A percentile compares a stretch with the other conserved stretches of the same genome.
Conservation (phyloP, 2,888 invertebrate species). For the Latrodectus hesperus region DNA sequence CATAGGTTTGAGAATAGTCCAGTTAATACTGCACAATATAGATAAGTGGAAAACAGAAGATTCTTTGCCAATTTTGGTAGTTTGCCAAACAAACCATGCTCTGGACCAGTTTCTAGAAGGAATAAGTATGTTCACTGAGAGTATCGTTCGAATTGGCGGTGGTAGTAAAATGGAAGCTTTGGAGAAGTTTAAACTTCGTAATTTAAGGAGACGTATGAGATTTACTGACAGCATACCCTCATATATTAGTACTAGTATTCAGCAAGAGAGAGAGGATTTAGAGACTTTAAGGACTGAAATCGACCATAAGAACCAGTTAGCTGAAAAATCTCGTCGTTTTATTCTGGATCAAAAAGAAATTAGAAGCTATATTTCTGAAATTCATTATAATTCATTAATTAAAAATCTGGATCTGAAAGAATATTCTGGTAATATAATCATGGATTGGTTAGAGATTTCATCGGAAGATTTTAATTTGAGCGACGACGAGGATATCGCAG, state of each 20-base stretch:
- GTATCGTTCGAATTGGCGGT: conserved; percentile 82
- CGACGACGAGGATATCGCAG: background rate
- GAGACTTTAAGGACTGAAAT: background rate
- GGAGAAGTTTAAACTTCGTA: conserved; percentile 71
- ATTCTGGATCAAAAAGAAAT: background rate
- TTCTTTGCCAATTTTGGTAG: conserved; percentile 81
- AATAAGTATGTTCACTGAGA: conserved; percentile 79
- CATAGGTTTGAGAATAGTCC: conserved; percentile 84
- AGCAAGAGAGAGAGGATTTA: background rate
- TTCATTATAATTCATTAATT: background rate
- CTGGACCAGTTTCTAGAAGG: conserved; percentile 89
- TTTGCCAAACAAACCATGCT: conserved; percentile 90
- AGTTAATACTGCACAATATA: conserved; percentile 80
- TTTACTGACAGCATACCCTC: background rate
- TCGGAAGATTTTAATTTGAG: background rate
- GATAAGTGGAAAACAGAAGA: conserved; percentile 73
- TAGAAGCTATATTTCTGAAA: background rate
- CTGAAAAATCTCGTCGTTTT: background rate
- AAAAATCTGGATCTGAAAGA: background rate
- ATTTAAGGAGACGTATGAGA: conserved; percentile 15
- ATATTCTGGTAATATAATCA: background rate
- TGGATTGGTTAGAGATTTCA: background rate
- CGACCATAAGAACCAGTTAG: background rate
- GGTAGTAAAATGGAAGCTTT: conserved; percentile 81
- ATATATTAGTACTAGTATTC: background rate